phyloP scores from a whole-genome alignment of 1,140 invertebrate species.

The Bactericera cockerelli region DNA sequence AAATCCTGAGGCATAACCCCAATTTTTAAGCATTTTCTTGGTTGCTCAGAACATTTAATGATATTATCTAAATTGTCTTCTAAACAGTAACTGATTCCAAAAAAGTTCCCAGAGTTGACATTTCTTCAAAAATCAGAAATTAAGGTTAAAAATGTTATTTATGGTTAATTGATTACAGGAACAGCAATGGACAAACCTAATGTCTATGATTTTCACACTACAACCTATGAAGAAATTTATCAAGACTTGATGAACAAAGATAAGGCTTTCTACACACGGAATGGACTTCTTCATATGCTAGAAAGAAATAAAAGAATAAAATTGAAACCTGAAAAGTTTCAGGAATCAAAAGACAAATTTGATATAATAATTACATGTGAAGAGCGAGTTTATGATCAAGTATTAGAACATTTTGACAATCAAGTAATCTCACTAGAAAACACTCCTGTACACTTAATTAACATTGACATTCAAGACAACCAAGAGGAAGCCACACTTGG shows the following conservation, averaged over 20 bases:
- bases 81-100: too few relatives aligned
- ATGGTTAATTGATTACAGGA: conserved; percentile 36
- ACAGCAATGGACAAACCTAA: conserved; percentile 89
- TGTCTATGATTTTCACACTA: conserved; percentile 92
- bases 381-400: conserved; percentile 95
- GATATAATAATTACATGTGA: conserved; percentile 96
- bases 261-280: conserved; percentile 89
- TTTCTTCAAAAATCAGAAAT: too few relatives aligned
- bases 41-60: too few relatives aligned
- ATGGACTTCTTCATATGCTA: conserved; percentile 95
- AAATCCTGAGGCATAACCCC: too few relatives aligned
- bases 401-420: conserved; percentile 18
- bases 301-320: conserved; percentile 96
- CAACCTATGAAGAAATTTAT: conserved; percentile 93
- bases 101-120: too few relatives aligned
- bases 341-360: conserved; percentile 77
- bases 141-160: too few relatives aligned
- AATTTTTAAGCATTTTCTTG: too few relatives aligned
- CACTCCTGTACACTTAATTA: conserved; percentile 88
- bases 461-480: conserved; percentile 99
- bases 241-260: conserved; percentile 82
- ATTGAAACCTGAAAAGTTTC: conserved; percentile 84
- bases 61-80: too few relatives aligned
- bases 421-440: conserved; percentile 41
- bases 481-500: conserved; percentile 99